These are phyloP conservation scores for Himantopus leucocephalus DNA, from an alignment of 2,113 vertebrate genomes.

Conservation along the genomic window DNA sequence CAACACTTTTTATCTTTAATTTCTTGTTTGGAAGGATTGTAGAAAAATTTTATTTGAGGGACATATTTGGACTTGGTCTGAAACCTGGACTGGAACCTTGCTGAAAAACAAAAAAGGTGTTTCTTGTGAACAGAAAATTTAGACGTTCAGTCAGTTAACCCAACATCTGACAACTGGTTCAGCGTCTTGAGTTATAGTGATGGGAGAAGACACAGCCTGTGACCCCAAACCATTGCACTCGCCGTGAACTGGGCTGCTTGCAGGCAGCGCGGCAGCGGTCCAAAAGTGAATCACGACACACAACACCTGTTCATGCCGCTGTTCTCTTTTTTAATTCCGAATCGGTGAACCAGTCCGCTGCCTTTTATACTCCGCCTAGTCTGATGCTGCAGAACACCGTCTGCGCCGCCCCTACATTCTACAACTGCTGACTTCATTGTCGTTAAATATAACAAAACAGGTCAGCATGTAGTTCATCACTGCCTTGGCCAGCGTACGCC, in stretches of 20 bases:
- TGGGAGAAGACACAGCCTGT: not conserved
- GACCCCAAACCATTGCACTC: not conserved
- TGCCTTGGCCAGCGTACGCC: not conserved
- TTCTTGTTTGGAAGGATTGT: not conserved
- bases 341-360: not conserved
- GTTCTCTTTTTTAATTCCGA: not conserved
- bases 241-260: not conserved
- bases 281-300: not conserved
- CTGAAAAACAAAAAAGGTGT: not conserved
- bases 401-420: rapidly evolving
- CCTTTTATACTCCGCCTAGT: not conserved
- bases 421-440: not conserved
- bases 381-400: not conserved
- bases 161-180: not conserved
- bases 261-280: not conserved
- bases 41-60: not conserved
- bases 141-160: not conserved
- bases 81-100: not conserved
- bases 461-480: not conserved
- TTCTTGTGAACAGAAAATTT: not conserved
- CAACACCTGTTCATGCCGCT: not conserved
- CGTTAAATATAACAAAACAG: not conserved
- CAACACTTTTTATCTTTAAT: not conserved
- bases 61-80: not conserved
- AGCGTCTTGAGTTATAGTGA: not conserved